A percentile compares a stretch with the other conserved stretches of the same genome.
Conservation (phyloP, 2,888 invertebrate genomes). For the Gerris lacustris region DNA sequence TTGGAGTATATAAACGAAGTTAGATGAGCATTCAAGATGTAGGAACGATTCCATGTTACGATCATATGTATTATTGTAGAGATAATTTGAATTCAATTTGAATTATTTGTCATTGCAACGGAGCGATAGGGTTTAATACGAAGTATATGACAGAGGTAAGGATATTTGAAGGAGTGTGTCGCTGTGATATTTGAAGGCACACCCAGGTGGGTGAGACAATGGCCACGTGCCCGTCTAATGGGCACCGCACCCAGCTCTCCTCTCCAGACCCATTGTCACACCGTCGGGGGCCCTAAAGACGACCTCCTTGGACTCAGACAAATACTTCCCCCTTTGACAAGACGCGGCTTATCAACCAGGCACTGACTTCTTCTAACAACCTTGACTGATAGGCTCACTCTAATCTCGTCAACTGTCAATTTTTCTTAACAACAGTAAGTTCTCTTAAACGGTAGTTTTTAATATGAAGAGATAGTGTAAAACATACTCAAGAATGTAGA, state of each 20-base stretch:
- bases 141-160: neutral
- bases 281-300: neutral
- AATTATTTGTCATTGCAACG: neutral
- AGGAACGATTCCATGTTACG: no score
- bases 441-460: no score
- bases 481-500: no score
- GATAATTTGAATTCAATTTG: no score
- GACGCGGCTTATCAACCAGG: neutral
- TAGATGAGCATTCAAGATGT: no score
- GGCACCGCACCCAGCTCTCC: neutral
- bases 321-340: neutral
- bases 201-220: conserved; percentile 5
- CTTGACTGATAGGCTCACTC: neutral
- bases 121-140: neutral
- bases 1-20: no score
- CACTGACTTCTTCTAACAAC: neutral
- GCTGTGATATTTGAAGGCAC: conserved; percentile 1
- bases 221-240: conserved; percentile 5
- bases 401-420: no score
- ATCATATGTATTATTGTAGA: no score
- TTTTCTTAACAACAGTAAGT: no score
- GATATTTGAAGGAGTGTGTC: conserved; percentile 3
- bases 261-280: neutral
- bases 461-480: no score
- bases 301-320: conserved; percentile 5